Conservation (phyloP, 2,113 vertebrate species). For the Antechinus stuartii region DNA sequence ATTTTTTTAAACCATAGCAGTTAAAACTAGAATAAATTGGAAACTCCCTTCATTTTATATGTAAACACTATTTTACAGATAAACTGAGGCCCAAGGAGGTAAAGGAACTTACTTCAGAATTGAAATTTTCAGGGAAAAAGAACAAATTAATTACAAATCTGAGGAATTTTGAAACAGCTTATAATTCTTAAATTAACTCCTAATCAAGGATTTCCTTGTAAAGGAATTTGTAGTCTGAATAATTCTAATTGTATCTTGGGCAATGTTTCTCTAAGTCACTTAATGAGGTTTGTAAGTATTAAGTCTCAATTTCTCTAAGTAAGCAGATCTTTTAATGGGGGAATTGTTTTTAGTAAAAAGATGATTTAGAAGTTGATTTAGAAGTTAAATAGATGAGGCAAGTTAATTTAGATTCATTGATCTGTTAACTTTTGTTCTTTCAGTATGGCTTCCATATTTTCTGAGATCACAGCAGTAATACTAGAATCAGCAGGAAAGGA, state of each 20-base stretch:
- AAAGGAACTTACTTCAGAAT: slow-evolving; percentile 13
- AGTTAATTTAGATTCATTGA: slow-evolving; percentile 24
- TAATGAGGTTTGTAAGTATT: slow-evolving; percentile 25
- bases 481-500: slow-evolving; percentile 29
- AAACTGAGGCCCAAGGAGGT: background rate
- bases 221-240: background rate
- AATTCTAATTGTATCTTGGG: slow-evolving; percentile 1
- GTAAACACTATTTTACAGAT: background rate
- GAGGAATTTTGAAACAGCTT: background rate
- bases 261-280: background rate
- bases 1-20: background rate
- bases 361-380: slow-evolving; percentile 11
- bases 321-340: slow-evolving; percentile 19
- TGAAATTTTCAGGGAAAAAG: slow-evolving; percentile 1
- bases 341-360: background rate
- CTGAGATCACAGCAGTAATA: slow-evolving; percentile 50
- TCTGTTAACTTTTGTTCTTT: slow-evolving; percentile 15
- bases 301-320: slow-evolving; percentile 19
- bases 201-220: background rate
- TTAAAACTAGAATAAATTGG: background rate
- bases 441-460: slow-evolving; percentile 36
- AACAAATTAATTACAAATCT: background rate
- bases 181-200: slow-evolving; percentile 4
- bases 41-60: background rate
- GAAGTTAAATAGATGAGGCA: slow-evolving; percentile 6